These are phyloP conservation scores for Blastobasis lacticolella DNA, from an alignment of 2,888 invertebrate genomes.

Conservation along the genomic window DNA sequence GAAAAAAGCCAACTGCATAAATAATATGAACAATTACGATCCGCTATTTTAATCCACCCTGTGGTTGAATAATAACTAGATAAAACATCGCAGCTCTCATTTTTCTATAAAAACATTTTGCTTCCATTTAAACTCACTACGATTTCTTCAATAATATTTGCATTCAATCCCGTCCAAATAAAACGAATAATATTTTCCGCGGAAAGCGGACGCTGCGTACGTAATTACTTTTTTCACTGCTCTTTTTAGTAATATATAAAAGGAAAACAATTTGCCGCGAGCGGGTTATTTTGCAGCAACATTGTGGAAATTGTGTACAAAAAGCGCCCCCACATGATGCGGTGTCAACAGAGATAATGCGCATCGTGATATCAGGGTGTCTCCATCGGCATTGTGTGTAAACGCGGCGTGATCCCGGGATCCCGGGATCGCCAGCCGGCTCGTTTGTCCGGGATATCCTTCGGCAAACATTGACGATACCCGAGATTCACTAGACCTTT, in stretches of 20 bases:
- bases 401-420: conserved; percentile 29
- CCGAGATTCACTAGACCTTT: conserved; percentile 67
- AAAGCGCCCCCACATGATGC: conserved; percentile 62
- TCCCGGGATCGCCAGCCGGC: conserved; percentile 53
- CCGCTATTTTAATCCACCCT: no score
- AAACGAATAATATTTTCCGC: not conserved
- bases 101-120: no score
- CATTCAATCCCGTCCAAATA: not conserved
- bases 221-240: no score
- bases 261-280: conserved; percentile 27
- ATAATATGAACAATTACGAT: no score
- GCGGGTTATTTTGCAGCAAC: conserved; percentile 50
- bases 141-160: not conserved
- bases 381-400: conserved; percentile 48
- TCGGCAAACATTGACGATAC: conserved; percentile 65
- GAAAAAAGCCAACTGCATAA: no score
- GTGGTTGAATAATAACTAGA: no score
- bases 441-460: conserved; percentile 70
- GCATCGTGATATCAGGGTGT: conserved; percentile 60
- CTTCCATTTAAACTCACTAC: not conserved
- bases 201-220: no score
- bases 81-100: no score
- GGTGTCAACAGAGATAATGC: conserved; percentile 68
- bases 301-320: conserved; percentile 58
- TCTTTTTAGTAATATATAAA: conserved; percentile 10